Evolutionary conservation across 2,113 vertebrate species (phyloP).

Genomic region (Herpetotheres cachinnans): DNA sequence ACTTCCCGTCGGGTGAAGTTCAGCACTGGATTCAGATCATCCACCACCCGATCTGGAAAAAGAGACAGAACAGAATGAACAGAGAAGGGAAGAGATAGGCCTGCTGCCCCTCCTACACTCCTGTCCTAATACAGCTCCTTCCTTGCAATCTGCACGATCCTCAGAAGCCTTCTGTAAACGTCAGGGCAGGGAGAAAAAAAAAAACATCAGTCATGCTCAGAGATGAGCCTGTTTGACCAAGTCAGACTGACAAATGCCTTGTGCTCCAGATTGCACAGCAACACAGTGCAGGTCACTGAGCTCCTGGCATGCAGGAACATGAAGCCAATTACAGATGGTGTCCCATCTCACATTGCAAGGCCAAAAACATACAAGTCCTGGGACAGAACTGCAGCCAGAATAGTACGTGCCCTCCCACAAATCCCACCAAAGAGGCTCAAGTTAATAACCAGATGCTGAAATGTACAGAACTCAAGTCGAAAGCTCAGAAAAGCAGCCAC

Average conservation of each 20-base stretch:
- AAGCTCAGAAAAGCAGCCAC: not conserved
- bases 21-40: conserved; percentile 95
- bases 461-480: not conserved
- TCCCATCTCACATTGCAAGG: not conserved
- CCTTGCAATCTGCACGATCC: not conserved
- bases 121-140: not conserved
- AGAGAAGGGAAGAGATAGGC: not conserved
- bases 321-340: not conserved
- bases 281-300: not conserved
- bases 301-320: not conserved
- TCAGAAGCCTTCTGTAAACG: not conserved
- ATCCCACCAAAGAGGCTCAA: not conserved
- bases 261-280: not conserved
- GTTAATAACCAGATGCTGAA: not conserved
- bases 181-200: not conserved
- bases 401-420: not conserved
- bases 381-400: not conserved
- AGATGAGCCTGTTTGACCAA: not conserved
- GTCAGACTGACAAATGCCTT: not conserved
- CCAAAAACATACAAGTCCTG: not conserved
- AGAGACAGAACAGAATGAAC: not conserved
- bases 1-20: conserved; percentile 96
- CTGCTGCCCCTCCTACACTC: not conserved
- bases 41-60: conserved; percentile 91
- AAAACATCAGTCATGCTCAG: not conserved